These are phyloP conservation scores for Reticulitermes speratus DNA, from an alignment of 1,140 invertebrate species.

Conservation along the genomic window DNA sequence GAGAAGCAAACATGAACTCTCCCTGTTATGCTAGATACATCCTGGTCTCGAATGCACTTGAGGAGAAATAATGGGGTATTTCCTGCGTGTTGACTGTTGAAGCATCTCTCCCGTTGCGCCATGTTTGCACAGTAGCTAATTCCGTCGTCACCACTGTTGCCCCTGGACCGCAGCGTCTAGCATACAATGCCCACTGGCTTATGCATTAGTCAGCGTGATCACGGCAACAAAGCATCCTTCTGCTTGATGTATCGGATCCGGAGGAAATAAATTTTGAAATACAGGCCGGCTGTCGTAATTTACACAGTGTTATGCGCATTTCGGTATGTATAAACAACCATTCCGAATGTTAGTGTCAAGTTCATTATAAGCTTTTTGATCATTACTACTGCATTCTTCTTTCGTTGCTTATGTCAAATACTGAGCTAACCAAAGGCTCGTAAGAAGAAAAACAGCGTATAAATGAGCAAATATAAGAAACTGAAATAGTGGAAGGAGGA, in stretches of 20 bases:
- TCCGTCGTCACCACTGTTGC: background rate
- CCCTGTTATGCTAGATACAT: no score
- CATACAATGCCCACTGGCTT: background rate
- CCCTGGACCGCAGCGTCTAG: background rate
- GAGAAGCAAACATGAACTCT: background rate
- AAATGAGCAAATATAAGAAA: background rate
- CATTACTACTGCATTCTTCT: background rate
- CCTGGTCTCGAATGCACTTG: background rate
- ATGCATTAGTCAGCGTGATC: background rate
- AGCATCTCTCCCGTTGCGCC: background rate
- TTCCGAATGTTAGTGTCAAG: background rate
- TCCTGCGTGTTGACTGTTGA: background rate
- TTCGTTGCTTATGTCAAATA: background rate
- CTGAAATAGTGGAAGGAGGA: background rate
- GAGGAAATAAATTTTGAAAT: background rate
- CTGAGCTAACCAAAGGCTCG: background rate
- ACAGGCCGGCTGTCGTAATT: no score
- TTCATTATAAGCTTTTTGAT: background rate
- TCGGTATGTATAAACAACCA: background rate
- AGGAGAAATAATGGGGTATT: background rate
- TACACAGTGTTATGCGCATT: no score
- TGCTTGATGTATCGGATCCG: conserved; percentile 10
- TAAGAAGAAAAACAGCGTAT: background rate
- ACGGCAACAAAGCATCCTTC: background rate
- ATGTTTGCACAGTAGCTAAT: background rate